These are phyloP conservation scores for Carposina sasakii DNA, from an alignment of 1,140 invertebrate species.

Conservation along the genomic window DNA sequence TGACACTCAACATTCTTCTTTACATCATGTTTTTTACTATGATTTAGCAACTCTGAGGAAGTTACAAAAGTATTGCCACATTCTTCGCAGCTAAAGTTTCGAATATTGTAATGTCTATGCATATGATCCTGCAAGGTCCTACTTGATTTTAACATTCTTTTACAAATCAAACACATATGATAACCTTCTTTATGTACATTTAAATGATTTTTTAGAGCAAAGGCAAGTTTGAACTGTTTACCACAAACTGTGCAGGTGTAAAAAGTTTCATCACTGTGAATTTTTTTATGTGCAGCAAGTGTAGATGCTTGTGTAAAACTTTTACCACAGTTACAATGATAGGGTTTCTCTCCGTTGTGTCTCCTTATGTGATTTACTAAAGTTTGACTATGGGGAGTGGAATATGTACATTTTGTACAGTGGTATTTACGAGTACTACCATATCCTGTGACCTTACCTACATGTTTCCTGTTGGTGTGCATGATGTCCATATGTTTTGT, in stretches of 20 bases:
- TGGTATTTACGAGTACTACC: constrained; percentile 51
- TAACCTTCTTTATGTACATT: constrained; percentile 53
- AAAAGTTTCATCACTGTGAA: constrained; percentile 61
- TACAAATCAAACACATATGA: constrained; percentile 48
- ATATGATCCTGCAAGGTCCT: constrained; percentile 58
- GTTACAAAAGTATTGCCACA: constrained; percentile 67
- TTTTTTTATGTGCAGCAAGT: constrained; percentile 65
- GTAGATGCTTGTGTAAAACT: constrained; percentile 72
- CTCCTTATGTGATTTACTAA: constrained; percentile 64
- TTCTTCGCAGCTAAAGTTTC: constrained; percentile 66
- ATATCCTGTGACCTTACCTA: constrained; percentile 54
- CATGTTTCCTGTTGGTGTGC: constrained; percentile 52
- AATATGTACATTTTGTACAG: constrained; percentile 60
- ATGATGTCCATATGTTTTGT: constrained; percentile 42
- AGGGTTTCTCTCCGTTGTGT: constrained; percentile 73
- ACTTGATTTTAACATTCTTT: constrained; percentile 57
- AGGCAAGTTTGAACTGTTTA: constrained; percentile 75
- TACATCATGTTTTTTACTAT: constrained; percentile 52
- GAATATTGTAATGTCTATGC: constrained; percentile 63
- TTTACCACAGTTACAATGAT: constrained; percentile 74
- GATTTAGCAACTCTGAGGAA: constrained; percentile 59
- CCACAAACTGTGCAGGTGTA: constrained; percentile 77
- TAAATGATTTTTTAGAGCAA: constrained; percentile 58
- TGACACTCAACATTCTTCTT: constrained; percentile 60
- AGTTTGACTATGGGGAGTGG: constrained; percentile 64